Evolutionary conservation across 2,888 invertebrate species (phyloP).

Genomic region (Stegophylla sp.): DNA sequence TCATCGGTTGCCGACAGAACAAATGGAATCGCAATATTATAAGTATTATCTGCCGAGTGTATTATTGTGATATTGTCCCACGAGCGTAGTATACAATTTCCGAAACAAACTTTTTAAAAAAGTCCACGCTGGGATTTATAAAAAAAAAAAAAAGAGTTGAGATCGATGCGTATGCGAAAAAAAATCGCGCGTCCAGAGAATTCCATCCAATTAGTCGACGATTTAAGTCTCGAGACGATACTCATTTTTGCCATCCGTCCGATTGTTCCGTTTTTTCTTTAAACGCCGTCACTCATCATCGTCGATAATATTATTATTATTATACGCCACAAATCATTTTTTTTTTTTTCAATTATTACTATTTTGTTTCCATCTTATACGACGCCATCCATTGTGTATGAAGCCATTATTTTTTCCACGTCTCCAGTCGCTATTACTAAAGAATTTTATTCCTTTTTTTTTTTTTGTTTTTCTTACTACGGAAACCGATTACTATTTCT

Average conservation of each 20-base stretch:
- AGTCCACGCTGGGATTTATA: background rate
- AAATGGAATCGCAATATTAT: too few relatives aligned
- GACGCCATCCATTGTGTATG: background rate
- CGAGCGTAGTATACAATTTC: too few relatives aligned
- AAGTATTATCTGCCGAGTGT: too few relatives aligned
- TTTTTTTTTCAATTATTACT: background rate
- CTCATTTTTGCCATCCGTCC: background rate
- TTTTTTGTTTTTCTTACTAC: too few relatives aligned
- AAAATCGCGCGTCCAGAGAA: slow-evolving; percentile 7
- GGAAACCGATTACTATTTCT: too few relatives aligned
- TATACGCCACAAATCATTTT: background rate
- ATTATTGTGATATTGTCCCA: too few relatives aligned
- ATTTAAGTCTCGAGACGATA: slow-evolving; percentile 31
- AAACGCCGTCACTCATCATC: background rate
- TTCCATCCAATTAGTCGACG: slow-evolving; percentile 33
- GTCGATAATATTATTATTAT: background rate
- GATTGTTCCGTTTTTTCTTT: background rate
- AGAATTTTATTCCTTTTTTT: too few relatives aligned
- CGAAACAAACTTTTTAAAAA: background rate
- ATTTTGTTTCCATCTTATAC: background rate
- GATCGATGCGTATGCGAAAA: background rate
- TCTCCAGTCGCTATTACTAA: too few relatives aligned
- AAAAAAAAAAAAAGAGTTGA: background rate
- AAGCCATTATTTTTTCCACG: too few relatives aligned
- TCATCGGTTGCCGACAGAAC: too few relatives aligned